Base-by-base conservation (phyloP, 2,113 vertebrate genomes). In the Lamprologus ornatipinnis region DNA sequence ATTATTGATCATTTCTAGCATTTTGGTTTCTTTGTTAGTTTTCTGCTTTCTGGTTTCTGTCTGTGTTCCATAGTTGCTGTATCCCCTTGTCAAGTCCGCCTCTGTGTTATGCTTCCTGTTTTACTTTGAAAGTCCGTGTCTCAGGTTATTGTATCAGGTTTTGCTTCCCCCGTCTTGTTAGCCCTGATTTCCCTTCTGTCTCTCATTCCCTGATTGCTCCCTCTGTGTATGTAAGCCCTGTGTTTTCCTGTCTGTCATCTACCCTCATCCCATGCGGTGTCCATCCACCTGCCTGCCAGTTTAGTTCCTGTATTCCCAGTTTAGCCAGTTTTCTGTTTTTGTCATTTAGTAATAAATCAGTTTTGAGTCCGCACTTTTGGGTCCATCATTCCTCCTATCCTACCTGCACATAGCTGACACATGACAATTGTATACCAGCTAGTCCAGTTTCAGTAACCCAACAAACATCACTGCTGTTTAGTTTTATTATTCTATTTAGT, bases 151-250 rank as follows among this genome's bases (percentile, higher is more conserved):
- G 54, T 28, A 14, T 57, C 7, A 28, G 54, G 1, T 5, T 57
- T 57, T 57, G 55, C 23, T 28, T 2, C 54, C 2, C 1, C 12
- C 0, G 2, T 26, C 54, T 26, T 1, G 0, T 14, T 57, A 57
- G 23, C 23, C 23, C 55, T 28, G 55, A 57, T 57, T 51, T 57
- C 13, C 23, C 23, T 28, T 57, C 55, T 15, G 13, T 0, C 55
- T 55, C 53, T 14, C 23, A 57, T 57, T 57, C 23, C 7, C 7
- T 28, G 4, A 28, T 57, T 28, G 54, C 54, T 28, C 1, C 55
- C 23, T 57, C 55, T 15, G 55, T 28, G 54, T 57, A 57, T 57
- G 13, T 14, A 57, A 28, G 54, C 54, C 23, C 54, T 28, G 54
- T 57, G 54, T 57, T 14, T 57, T 57, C 23, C 54, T 55, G n/a